Conservation (phyloP, 1,140 invertebrate species). For the Campoletis sonorensis region DNA sequence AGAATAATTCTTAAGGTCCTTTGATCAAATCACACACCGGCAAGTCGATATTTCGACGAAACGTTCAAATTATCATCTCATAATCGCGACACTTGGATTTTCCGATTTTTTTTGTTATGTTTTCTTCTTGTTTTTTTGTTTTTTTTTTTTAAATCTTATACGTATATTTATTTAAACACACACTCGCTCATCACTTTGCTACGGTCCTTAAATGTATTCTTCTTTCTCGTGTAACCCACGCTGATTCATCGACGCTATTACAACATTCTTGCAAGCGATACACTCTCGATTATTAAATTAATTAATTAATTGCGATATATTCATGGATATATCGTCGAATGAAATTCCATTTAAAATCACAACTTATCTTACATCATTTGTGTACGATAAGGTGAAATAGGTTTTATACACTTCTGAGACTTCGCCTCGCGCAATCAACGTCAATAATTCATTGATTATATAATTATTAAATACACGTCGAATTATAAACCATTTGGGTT, state of each 20-base stretch:
- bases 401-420: slow-evolving; percentile 42
- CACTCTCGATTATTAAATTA: not conserved
- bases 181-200: not conserved
- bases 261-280: slow-evolving; percentile 21
- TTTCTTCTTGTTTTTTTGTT: not conserved
- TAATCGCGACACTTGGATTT: not conserved
- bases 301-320: not conserved
- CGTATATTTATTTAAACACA: slow-evolving; percentile 5
- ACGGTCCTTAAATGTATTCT: slow-evolving; percentile 7
- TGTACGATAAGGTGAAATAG: not conserved
- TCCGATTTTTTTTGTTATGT: not conserved
- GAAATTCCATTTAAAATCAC: slow-evolving; percentile 29
- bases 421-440: not conserved
- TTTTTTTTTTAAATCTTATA: slow-evolving; percentile 2
- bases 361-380: not conserved
- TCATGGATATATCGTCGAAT: slow-evolving; percentile 1
- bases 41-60: not conserved
- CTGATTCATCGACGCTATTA: slow-evolving; percentile 1
- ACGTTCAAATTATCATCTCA: not conserved
- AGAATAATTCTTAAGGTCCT: no score
- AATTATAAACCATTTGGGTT: slow-evolving; percentile 25
- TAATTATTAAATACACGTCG: not conserved
- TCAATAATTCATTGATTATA: not conserved
- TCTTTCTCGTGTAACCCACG: not conserved
- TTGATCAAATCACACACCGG: no score